Base-by-base conservation (phyloP, 53 echinoderm and acorn worm species). In the Hippasteria phrygiana region DNA sequence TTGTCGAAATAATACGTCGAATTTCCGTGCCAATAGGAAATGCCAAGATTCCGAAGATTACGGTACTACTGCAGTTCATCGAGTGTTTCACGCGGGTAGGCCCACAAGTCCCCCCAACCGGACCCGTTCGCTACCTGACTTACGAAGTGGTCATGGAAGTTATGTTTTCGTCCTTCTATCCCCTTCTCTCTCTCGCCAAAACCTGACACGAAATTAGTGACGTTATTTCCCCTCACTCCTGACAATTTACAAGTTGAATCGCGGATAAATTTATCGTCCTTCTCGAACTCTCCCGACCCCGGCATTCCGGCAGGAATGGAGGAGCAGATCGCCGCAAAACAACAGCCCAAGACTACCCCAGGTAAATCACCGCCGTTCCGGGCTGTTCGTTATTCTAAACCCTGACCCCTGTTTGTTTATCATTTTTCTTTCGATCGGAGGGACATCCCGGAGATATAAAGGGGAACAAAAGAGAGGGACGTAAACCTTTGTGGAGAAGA, bases 221-320 rank as follows among this genome's bases (percentile, higher is more conserved):
- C 42, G 43, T 66, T 65, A 66, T 83, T 71, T 70, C 50, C 69
- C 31, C n/a, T 75, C 28, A 13, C 51, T 48, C 35, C 45, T 34
- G 50, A 51, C 70, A 85, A 85, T 50, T 69, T 70, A 53, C 69
- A 85, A 70, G 85, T 69, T 50, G 71, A 69, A 39, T 34, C 51
- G 35, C 51, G 13, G 65, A 72, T 64, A 85, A 85, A 85, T 85
- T 85, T 85, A 85, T 85, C 85, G 85, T 82, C 64, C n/a, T 64
- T 65, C 71, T 4, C 48, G 33, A 71, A 85, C 51, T 71, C 70
- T n/a, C 0, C 46, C 70, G 85, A 85, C 71, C 85, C 38, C 17
- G n/a, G 55, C 69, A 85, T 85, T 85, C 85, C 85, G 47, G 43
- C 16, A 56, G 81, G n/a, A 34, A 1, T 10, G 71, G 32, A 48